These are phyloP conservation scores for Cuniculus paca DNA, from an alignment of 2,797 vertebrate species.

Conservation along the genomic window DNA sequence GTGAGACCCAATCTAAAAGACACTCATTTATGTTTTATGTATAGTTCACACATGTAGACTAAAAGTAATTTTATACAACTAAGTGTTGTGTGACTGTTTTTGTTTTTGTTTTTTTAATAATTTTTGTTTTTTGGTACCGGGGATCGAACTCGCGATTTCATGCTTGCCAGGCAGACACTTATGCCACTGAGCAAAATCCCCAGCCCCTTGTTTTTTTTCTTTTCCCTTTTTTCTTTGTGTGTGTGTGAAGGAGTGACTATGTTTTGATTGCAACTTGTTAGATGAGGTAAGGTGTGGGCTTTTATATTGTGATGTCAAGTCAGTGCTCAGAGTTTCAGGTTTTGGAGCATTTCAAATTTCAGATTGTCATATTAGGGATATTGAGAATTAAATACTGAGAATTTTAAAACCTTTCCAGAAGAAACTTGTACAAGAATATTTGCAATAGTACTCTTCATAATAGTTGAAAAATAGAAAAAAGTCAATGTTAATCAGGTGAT, in stretches of 20 bases:
- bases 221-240: neutral
- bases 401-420: neutral
- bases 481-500: neutral
- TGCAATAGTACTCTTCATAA: neutral
- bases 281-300: neutral
- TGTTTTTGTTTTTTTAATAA: neutral
- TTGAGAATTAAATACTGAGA: neutral
- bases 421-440: constrained; percentile 11
- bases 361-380: neutral
- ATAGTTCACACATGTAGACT: neutral
- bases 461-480: neutral
- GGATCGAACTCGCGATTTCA: too few species aligned
- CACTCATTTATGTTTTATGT: neutral
- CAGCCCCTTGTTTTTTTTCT: too few species aligned
- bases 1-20: neutral
- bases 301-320: neutral
- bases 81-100: neutral
- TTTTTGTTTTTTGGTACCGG: too few species aligned
- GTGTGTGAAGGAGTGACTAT: neutral
- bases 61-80: neutral
- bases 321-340: neutral
- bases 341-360: neutral
- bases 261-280: neutral
- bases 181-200: too few species aligned
- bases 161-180: too few species aligned